phyloP scores from a whole-genome alignment of 2,888 invertebrate genomes.

The Hypolimnas misippus region DNA sequence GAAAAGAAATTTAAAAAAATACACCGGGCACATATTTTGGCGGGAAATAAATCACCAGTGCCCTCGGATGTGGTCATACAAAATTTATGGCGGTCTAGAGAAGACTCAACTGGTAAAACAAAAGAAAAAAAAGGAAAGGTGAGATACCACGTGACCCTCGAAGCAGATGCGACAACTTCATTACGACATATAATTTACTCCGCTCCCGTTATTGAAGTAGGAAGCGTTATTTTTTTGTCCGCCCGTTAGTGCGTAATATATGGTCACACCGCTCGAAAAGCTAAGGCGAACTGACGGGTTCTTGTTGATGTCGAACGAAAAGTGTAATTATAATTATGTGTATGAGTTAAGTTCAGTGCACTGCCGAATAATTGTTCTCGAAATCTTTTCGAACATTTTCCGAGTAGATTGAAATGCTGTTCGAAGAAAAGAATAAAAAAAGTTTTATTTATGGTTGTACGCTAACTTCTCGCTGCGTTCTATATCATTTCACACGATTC shows the following conservation, averaged over 20 bases:
- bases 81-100: constrained; percentile 78
- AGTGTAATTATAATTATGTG: constrained; percentile 46
- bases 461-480: constrained; percentile 34
- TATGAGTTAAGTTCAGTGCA: constrained; percentile 46
- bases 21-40: constrained; percentile 79
- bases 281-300: constrained; percentile 57
- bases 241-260: constrained; percentile 74
- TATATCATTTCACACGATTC: constrained; percentile 20
- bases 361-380: constrained; percentile 46
- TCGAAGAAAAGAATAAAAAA: constrained; percentile 41
- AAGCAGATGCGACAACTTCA: constrained; percentile 78
- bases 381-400: constrained; percentile 45
- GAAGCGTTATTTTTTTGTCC: constrained; percentile 72
- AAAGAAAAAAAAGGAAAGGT: constrained; percentile 61
- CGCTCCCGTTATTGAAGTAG: constrained; percentile 80
- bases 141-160: constrained; percentile 61
- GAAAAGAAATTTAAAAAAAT: constrained; percentile 63
- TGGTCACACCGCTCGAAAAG: constrained; percentile 66
- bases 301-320: constrained; percentile 44
- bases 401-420: constrained; percentile 43
- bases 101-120: constrained; percentile 64
- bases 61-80: constrained; percentile 73
- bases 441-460: constrained; percentile 36
- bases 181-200: constrained; percentile 76
- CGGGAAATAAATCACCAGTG: constrained; percentile 79